Evolutionary conservation across 2,113 vertebrate genomes (phyloP).

Genomic region (Embiotoca jacksoni): DNA sequence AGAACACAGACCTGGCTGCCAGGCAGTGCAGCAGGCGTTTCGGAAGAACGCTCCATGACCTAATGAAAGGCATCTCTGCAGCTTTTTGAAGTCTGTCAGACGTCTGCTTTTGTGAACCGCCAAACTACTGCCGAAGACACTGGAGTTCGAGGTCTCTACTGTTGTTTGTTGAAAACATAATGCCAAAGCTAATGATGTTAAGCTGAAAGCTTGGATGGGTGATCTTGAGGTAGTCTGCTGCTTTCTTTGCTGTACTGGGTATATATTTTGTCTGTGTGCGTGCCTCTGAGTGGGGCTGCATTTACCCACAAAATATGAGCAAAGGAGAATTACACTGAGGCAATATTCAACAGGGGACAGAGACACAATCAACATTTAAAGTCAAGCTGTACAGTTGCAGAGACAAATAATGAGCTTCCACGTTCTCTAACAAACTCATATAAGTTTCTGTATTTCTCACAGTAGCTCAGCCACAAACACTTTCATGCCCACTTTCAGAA

Average conservation of each 20-base stretch:
- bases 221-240: conserved; percentile 36
- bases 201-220: conserved; percentile 49
- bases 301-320: conserved; percentile 15
- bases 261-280: conserved; percentile 20
- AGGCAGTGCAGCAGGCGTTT: conserved; percentile 45
- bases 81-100: conserved; percentile 67
- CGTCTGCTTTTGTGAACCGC: conserved; percentile 58
- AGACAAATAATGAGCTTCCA: not conserved
- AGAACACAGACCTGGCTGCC: conserved; percentile 53
- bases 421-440: not conserved
- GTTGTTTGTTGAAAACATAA: conserved; percentile 70
- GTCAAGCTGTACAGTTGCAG: not conserved
- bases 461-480: conserved; percentile 29
- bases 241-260: not conserved
- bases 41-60: conserved; percentile 56
- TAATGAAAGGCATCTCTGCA: conserved; percentile 69
- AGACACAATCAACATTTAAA: conserved; percentile 2
- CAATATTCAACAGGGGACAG: not conserved
- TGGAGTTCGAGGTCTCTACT: conserved; percentile 63
- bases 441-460: conserved; percentile 11
- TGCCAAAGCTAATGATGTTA: conserved; percentile 63
- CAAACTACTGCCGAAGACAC: conserved; percentile 43
- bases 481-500: conserved; percentile 30
- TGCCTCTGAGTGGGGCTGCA: conserved; percentile 16
- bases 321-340: not conserved